Evolutionary conservation across 2,888 invertebrate species (phyloP).

Genomic region (Rhaphigaster nebulosa): DNA sequence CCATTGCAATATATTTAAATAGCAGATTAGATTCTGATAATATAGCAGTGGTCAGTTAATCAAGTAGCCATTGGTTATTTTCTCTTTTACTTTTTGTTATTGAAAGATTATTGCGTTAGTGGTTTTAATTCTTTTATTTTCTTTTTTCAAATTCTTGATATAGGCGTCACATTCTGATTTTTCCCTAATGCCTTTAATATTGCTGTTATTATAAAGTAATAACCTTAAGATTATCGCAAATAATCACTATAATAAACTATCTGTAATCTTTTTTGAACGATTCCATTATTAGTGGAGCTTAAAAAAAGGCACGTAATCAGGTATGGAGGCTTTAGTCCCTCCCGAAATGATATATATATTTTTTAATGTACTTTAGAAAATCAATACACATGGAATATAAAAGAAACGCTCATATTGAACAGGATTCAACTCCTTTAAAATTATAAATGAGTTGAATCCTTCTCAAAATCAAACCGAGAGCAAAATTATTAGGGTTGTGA

Average conservation of each 20-base stretch:
- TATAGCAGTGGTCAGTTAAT: background rate
- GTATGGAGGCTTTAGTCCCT: too few relatives aligned
- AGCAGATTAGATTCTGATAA: background rate
- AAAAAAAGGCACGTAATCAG: too few relatives aligned
- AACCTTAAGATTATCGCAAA: background rate
- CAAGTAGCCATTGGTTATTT: background rate
- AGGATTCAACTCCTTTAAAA: too few relatives aligned
- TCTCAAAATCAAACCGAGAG: too few relatives aligned
- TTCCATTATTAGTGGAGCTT: background rate
- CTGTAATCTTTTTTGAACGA: background rate
- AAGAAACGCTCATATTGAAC: too few relatives aligned
- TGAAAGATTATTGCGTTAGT: background rate
- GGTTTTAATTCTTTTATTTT: background rate
- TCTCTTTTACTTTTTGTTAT: background rate
- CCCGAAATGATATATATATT: too few relatives aligned
- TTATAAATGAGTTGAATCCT: too few relatives aligned
- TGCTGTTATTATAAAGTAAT: background rate
- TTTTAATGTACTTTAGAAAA: too few relatives aligned
- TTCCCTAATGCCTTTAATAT: background rate
- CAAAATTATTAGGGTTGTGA: too few relatives aligned
- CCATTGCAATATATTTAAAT: background rate
- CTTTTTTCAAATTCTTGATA: background rate
- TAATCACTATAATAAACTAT: background rate
- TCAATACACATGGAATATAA: too few relatives aligned
- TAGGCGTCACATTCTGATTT: background rate